Conservation (phyloP, 2,113 vertebrate species). For the Cinclus cinclus region DNA sequence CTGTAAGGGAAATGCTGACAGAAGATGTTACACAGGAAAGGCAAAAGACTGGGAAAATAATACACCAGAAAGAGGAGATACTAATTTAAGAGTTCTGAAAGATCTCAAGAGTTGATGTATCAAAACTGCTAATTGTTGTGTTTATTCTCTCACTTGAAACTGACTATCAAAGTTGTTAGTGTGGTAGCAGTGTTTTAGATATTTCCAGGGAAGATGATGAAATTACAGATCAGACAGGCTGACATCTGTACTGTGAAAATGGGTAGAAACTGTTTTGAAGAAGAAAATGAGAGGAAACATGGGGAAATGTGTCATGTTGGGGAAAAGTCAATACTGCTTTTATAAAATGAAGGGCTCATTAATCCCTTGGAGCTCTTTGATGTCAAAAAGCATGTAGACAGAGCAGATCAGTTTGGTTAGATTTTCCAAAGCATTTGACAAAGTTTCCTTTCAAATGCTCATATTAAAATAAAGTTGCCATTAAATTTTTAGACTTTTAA, state of each 20-base stretch:
- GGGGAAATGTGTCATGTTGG: not conserved
- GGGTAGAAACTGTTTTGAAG: slow-evolving; percentile 11
- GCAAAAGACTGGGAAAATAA: not conserved
- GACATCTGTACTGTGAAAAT: slow-evolving; percentile 45
- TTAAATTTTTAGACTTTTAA: not conserved
- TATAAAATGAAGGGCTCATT: not conserved
- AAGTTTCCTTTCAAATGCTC: not conserved
- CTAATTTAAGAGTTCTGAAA: not conserved
- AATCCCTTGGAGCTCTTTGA: not conserved
- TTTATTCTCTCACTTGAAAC: slow-evolving; percentile 32
- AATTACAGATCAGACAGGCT: slow-evolving; percentile 14
- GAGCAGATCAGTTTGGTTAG: not conserved
- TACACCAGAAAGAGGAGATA: not conserved
- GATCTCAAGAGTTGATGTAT: not conserved
- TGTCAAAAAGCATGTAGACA: not conserved
- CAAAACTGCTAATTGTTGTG: not conserved
- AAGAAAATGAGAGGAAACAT: not conserved
- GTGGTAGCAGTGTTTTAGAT: slow-evolving; percentile 14
- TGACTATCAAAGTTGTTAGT: slow-evolving; percentile 5
- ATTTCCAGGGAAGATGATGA: not conserved
- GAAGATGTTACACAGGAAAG: not conserved
- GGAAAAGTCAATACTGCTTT: slow-evolving; percentile 1
- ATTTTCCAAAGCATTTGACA: not conserved
- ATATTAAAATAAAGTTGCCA: not conserved
- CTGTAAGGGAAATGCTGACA: not conserved